Evolutionary conservation across 2,888 invertebrate genomes (phyloP), one percentile per base, ranked within the genome.

Genomic region (Corythucha ciliata): DNA sequence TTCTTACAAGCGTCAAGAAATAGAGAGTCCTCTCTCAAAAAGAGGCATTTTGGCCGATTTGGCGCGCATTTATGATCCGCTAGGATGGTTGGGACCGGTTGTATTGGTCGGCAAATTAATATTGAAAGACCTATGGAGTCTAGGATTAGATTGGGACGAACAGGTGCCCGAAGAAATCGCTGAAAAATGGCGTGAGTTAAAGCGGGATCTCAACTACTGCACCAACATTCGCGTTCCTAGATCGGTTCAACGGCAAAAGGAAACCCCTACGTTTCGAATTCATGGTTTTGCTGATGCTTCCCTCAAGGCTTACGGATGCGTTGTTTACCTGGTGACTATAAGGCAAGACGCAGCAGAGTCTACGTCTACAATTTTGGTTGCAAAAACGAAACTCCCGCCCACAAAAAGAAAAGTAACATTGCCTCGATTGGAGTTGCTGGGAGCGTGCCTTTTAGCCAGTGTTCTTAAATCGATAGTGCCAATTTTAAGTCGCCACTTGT

Each of bases 81-180:
- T n/a, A n/a, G n/a, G n/a, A n/a, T n/a, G n/a, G n/a, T n/a, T n/a
- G n/a, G n/a, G n/a, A n/a, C n/a, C n/a, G n/a, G n/a, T n/a, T n/a
- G 50, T 52, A 2, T 49, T 61, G 20, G 18, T 21, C 6, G 54
- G 53, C 12, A 61, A 60, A 33, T 34, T 56, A 1, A 41, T 59
- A 8, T 42, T 62, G 26, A 61, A 60, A 47, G 18, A 45, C 1
- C 12, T 57, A 4, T 63, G 61, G 60, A 33, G 34, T 29, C 20
- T 25, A 2, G 44, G 51, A 5, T 8, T 57, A n/a, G 53, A 41
- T 7, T 62, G 61, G 60, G 61, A 62, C 48, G 51, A 54, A 6
- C n/a, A 18, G 2, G 14, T 61, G 2, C 57, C 58, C 12, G 14
- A 2, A 6, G 6, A 26, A 2, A 39, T 55, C 6, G 7, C 20